Conservation (phyloP, 2,113 vertebrate genomes). For the Phaethon lepturus region DNA sequence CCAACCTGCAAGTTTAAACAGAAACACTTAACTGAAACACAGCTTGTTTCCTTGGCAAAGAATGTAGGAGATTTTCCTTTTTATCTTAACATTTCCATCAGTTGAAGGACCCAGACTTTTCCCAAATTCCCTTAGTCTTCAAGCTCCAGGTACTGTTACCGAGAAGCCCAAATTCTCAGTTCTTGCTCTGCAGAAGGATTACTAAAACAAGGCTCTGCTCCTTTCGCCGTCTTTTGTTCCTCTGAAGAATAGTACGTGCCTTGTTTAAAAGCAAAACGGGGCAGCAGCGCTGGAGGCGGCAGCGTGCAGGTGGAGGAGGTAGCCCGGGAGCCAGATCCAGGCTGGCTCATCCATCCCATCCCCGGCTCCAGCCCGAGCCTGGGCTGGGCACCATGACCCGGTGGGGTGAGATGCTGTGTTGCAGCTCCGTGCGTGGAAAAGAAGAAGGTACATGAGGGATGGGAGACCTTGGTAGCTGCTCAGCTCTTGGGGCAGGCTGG, state of each 20-base stretch:
- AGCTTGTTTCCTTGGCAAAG: neutral
- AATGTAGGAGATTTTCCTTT: neutral
- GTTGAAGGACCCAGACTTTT: neutral
- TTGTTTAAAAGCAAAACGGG: neutral
- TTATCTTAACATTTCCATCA: neutral
- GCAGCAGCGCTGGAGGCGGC: neutral
- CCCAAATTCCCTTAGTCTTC: neutral
- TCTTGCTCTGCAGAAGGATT: neutral
- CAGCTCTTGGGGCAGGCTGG: neutral
- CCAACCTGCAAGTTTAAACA: neutral
- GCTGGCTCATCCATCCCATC: neutral
- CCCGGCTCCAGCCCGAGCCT: neutral
- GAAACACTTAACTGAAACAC: neutral
- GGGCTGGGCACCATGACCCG: neutral
- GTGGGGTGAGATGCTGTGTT: neutral
- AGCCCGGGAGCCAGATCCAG: neutral
- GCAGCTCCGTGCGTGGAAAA: neutral
- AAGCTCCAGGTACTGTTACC: fast-evolving
- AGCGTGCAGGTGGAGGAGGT: neutral
- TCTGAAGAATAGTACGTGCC: neutral
- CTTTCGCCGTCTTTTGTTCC: neutral
- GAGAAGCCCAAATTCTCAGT: neutral
- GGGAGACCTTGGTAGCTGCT: neutral
- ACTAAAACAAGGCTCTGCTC: neutral
- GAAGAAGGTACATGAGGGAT: neutral